Evolutionary conservation across 2,797 vertebrate genomes (phyloP).

Genomic region (Lagodon rhomboides): DNA sequence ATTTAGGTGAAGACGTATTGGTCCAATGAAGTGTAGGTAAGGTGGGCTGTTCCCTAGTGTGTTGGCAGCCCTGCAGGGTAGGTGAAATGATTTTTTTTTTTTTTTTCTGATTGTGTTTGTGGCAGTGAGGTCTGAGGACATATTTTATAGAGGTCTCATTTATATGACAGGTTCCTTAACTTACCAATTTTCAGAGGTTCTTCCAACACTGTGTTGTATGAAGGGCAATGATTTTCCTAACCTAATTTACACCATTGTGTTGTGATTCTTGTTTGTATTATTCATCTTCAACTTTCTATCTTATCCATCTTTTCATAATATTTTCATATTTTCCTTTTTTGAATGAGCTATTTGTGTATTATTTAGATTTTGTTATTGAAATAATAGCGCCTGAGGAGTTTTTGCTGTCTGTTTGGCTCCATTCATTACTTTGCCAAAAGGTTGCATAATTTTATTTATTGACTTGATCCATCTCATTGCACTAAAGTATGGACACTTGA

Average conservation of each 20-base stretch:
- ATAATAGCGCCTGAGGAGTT: too few species aligned
- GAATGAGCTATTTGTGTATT: too few species aligned
- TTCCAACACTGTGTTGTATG: neutral
- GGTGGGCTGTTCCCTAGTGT: neutral
- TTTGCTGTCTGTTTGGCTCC: too few species aligned
- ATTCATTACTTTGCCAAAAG: neutral
- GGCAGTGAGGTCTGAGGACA: too few species aligned
- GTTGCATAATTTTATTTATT: neutral
- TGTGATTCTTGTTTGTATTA: neutral
- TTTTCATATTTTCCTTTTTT: neutral
- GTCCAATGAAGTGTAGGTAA: neutral
- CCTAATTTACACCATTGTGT: neutral
- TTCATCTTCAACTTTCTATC: neutral
- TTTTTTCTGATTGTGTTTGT: slow-evolving; percentile 2
- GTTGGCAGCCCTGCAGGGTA: neutral
- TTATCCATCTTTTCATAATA: too few species aligned
- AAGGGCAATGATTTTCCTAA: neutral
- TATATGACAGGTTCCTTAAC: neutral
- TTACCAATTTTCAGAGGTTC: neutral
- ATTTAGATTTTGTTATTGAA: too few species aligned
- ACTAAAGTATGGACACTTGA: neutral
- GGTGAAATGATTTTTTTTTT: neutral
- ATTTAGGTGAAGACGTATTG: neutral
- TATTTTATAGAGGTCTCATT: neutral
- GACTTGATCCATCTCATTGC: neutral